Evolutionary conservation across 2,888 invertebrate species (phyloP).

Genomic region (Carcina quercana): DNA sequence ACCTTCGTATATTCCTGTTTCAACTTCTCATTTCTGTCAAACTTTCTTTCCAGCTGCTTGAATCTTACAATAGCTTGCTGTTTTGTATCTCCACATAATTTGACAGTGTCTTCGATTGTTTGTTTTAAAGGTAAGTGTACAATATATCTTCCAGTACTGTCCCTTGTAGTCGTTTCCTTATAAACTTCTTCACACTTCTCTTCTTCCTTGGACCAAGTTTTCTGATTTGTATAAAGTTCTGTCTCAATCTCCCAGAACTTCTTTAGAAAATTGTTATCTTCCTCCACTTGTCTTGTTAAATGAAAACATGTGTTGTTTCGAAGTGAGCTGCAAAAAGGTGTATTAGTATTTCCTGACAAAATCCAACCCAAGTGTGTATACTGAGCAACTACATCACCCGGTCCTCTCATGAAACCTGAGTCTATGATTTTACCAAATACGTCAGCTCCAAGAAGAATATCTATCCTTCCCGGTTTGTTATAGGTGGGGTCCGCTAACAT

Average conservation of each 20-base stretch:
- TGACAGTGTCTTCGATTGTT: slow-evolving; percentile 3
- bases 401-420: slow-evolving; percentile 14
- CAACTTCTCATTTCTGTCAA: slow-evolving; percentile 2
- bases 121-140: slow-evolving; percentile 9
- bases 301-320: slow-evolving; percentile 1
- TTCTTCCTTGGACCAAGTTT: slow-evolving; percentile 3
- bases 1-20: slow-evolving; percentile 6
- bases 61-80: slow-evolving; percentile 5
- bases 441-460: slow-evolving; percentile 21
- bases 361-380: slow-evolving; percentile 21
- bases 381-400: slow-evolving; percentile 18
- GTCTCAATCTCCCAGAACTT: slow-evolving; percentile 14
- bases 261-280: slow-evolving; percentile 6
- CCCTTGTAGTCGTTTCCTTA: slow-evolving; percentile 3
- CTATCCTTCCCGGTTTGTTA: slow-evolving; percentile 11
- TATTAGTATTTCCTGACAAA: slow-evolving; percentile 16
- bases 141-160: slow-evolving; percentile 9
- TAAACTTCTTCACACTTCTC: slow-evolving; percentile 2
- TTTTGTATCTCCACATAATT: slow-evolving; percentile 4
- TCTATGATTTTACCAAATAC: slow-evolving; percentile 16
- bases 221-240: slow-evolving; percentile 8
- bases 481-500: slow-evolving; percentile 15
- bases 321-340: background rate
- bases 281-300: slow-evolving; percentile 2
- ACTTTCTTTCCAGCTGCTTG: slow-evolving; percentile 4